Evolutionary conservation across 2,113 vertebrate species (phyloP), one percentile per base, ranked within the genome.

Genomic region (Microtus richardsoni): DNA sequence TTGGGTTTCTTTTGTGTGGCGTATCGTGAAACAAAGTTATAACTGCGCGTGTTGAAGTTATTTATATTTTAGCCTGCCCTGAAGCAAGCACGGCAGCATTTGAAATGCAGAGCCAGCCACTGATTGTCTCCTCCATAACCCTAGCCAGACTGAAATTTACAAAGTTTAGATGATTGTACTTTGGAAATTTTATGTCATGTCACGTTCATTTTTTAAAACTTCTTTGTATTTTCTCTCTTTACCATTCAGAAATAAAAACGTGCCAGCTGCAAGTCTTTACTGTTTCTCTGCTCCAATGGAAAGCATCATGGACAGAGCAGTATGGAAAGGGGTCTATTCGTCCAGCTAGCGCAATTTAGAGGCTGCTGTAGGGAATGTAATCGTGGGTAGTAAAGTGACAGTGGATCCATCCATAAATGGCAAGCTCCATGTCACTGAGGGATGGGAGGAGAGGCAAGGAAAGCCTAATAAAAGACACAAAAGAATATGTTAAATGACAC

Each of bases 161-260:
- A 94, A 94, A 94, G 17, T 84, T 93, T 83, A 62, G 28, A 36
- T 64, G 86, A 83, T 22, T 95, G 16, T 89, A 90, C 91, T 95
- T 91, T 44, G 79, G 64, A 84, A 74, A 93, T 83, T 90, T 95
- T 91, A 89, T 91, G 87, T n/a, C 60, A 87, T 89, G 86, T 41
- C 62, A 66, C 62, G n/a, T 78, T 85, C 44, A 60, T 83, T 85
- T 47, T 93, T 95, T 89, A 88, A 83, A 41, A 62, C 92, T 93
- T 90, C 62, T 91, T 66, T 75, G 30, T 93, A 88, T 90, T 88
- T 91, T 71, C 41, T 26, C 93, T 94, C 93, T 94, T 92, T 49
- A 79, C 74, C 84, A 19, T 77, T 96, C 30, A 28, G 74, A 79
- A 73, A 85, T 88, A 70, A 93, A 96, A 96, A 88, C 26, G 68